These are phyloP conservation scores for Hippocampus abdominalis DNA, from an alignment of 2,113 vertebrate species.

Conservation along the genomic window DNA sequence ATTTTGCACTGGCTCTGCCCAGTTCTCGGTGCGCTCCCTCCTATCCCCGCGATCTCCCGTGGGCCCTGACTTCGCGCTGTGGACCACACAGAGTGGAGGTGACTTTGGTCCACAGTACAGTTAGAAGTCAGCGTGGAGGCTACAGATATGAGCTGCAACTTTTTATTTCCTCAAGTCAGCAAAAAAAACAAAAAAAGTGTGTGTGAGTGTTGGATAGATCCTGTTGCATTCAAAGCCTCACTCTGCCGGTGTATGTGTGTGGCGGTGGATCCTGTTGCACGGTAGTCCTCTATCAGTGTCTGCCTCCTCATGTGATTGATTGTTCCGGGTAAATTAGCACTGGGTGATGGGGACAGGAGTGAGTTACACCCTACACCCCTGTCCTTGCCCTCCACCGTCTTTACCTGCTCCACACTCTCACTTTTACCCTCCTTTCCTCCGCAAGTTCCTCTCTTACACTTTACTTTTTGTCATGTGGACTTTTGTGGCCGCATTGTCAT, in stretches of 20 bases:
- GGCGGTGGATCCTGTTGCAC: constrained; percentile 73
- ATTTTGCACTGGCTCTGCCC: constrained; percentile 18
- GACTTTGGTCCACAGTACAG: constrained; percentile 62
- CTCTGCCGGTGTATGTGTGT: constrained; percentile 38
- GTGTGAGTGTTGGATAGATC: constrained; percentile 67
- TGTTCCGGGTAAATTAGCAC: constrained; percentile 78
- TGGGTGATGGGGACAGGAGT: constrained; percentile 69
- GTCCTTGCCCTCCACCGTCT: constrained; percentile 62
- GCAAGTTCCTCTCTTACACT: neutral
- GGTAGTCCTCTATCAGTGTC: constrained; percentile 72
- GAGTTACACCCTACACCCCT: constrained; percentile 70
- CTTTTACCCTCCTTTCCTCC: constrained; percentile 30
- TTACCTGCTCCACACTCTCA: constrained; percentile 28
- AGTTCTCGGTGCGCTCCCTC: constrained; percentile 40
- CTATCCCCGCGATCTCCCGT: constrained; percentile 33
- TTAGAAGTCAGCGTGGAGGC: constrained; percentile 68
- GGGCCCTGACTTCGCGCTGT: constrained; percentile 54
- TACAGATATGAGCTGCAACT: constrained; percentile 70
- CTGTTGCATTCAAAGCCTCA: constrained; percentile 69
- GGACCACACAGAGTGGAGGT: constrained; percentile 52
- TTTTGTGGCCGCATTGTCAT: neutral
- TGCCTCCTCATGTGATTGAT: constrained; percentile 77
- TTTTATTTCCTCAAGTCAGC: constrained; percentile 68
- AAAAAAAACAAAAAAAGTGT: constrained; percentile 66
- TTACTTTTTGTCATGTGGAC: neutral